Base-by-base conservation (phyloP, 2,113 vertebrate genomes). In the Thalassoma bifasciatum region DNA sequence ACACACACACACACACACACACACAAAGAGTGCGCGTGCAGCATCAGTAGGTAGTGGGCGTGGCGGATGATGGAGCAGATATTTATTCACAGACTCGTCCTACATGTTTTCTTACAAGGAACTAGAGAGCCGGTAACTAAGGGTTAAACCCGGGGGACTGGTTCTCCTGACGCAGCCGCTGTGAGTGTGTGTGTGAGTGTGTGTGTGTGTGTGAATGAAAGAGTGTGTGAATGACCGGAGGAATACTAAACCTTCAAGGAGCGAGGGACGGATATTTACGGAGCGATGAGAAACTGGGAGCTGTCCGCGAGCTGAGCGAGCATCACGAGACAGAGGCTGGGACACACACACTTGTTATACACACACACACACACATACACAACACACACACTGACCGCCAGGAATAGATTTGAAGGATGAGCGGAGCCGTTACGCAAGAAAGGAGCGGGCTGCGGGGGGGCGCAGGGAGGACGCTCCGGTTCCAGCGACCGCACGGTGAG, bases 401-500 rank as follows among this genome's bases (percentile, higher is more conserved):
- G 58, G 61, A 79, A 82, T 63, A 89, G 51, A 80, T 40, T 9
- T 26, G 66, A 21, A 75, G 26, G 54, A 90, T 90, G 87, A 86
- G 74, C 54, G 49, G 67, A 69, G 61, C 63, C 14, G 34, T 77
- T 64, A 57, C 58, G 79, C 75, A 77, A 64, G 75, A 67, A n/a
- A 44, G 56, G 22, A 37, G 38, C 3, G 68, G 73, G 60, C 24
- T 50, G 22, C 65, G 19, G 52, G 70, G 75, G 69, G 58, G 42
- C 47, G 53, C 38, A 16, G 68, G 30, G 66, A 71, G 69, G 68
- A 77, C 30, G 56, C 70, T 85, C 75, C 84, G 89, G 34, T 89
- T 86, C 54, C 91, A 85, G 71, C 83, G 90, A 3, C 84, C 87
- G 12, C 80, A 86, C 67, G 86, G 91, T 92, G 78, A 90, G 88